Base-by-base conservation (phyloP, 2,797 vertebrate genomes). In the Ceyx erithaca region DNA sequence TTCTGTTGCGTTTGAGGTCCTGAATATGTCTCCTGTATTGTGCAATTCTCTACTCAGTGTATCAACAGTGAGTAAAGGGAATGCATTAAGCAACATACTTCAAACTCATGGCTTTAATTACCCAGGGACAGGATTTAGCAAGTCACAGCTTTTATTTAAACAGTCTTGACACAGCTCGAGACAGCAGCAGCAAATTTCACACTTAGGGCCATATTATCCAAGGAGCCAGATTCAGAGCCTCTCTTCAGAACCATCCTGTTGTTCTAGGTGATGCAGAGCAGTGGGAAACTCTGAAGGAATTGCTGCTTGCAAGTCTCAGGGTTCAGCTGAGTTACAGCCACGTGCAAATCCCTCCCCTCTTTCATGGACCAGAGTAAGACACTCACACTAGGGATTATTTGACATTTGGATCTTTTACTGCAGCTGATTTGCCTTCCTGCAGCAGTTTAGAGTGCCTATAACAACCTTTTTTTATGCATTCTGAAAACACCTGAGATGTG, bases 91-190 rank as follows among this genome's bases (percentile, higher is more conserved):
- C 66, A 91, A 63, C 89, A 62, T 66, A 73, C 80, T 91, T 96
- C 90, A 93, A 75, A 73, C 71, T 78, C 62, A 2, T 85, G 86
- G 61, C 68, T 96, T 92, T 96, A 96, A 95, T 96, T 93, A 95
- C 80, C 81, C 76, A 62, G 80, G 89, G 87, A 94, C 89, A 94
- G 92, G 95, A 96, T 94, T 94, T 96, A 96, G 87, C 93, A 96
- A 96, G 92, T 95, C 90, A 87, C 54, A 87, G 87, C 93, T 95
- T 95, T 96, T 95, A 91, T 94, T 96, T 93, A 94, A 96, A 93
- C 46, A 82, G 89, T 91, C 93, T 89, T 87, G 92, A 94, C 90
- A 90, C 67, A 94, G 87, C 87, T 95, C 83, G 90, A 92, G 83
- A 95, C 91, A 93, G 79, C 71, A 94, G 77, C 62, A 87, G 68